A percentile compares a stretch with the other conserved stretches of the same genome.
Evolutionary conservation across 2,888 invertebrate genomes (phyloP).

Genomic region (Drosophila paucipuncta): DNA sequence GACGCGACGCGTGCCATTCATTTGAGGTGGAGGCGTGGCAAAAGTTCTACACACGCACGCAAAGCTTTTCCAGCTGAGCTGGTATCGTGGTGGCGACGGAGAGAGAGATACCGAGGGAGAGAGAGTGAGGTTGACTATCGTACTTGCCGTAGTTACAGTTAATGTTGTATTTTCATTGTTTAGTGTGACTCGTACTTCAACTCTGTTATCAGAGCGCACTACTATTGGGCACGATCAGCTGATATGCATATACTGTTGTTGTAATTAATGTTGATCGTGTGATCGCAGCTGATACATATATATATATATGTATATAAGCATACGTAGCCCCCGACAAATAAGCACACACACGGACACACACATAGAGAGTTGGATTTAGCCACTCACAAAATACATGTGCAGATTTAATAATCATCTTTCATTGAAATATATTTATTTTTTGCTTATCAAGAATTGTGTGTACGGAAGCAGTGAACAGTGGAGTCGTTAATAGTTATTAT

Average conservation of each 20-base stretch:
- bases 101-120: background rate
- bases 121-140: slow-evolving; percentile 1
- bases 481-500: background rate
- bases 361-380: background rate
- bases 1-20: slow-evolving; percentile 48
- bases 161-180: slow-evolving; percentile 11
- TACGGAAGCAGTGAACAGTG: slow-evolving; percentile 31
- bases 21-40: slow-evolving; percentile 35
- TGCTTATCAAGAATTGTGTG: slow-evolving; percentile 11
- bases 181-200: slow-evolving; percentile 17
- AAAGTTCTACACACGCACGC: slow-evolving; percentile 10
- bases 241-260: slow-evolving; percentile 18
- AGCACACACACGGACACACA: background rate
- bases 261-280: slow-evolving; percentile 41
- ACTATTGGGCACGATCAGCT: slow-evolving; percentile 43
- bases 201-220: slow-evolving; percentile 38
- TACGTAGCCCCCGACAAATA: slow-evolving; percentile 30
- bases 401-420: slow-evolving; percentile 32
- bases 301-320: background rate
- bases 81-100: slow-evolving; percentile 2
- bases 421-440: slow-evolving; percentile 8
- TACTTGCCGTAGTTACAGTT: background rate
- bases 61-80: slow-evolving; percentile 37
- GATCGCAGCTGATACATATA: slow-evolving; percentile 45
- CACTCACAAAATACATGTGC: slow-evolving; percentile 11